A percentile compares a stretch with the other conserved stretches of the same genome.
Evolutionary conservation across 2,113 vertebrate species (phyloP).

Genomic region (Microcebus griseorufus): DNA sequence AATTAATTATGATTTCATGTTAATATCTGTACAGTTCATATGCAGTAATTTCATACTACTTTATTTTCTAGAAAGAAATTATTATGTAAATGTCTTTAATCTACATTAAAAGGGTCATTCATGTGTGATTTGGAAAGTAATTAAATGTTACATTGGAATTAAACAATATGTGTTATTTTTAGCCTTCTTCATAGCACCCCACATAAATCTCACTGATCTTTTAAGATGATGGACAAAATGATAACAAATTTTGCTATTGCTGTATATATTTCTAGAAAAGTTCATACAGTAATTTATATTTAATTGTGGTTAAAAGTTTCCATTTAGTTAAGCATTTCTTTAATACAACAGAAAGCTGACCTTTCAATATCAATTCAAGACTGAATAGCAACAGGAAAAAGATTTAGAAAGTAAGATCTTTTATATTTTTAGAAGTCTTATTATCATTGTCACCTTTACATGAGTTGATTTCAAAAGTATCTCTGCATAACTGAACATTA

Average conservation of each 20-base stretch:
- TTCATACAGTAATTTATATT: not conserved
- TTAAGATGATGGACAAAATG: not conserved
- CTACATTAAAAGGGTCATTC: slow-evolving; percentile 75
- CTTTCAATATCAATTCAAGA: not conserved
- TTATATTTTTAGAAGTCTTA: not conserved
- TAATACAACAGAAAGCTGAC: not conserved
- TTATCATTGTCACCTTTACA: not conserved
- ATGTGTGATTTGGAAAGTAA: slow-evolving; percentile 66
- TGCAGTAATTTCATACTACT: slow-evolving; percentile 62
- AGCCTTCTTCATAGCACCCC: not conserved
- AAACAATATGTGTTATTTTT: slow-evolving; percentile 66
- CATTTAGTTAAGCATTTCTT: not conserved
- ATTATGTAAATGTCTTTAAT: slow-evolving; percentile 74
- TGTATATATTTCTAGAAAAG: not conserved
- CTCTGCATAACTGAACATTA: not conserved
- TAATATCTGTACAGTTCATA: slow-evolving; percentile 53
- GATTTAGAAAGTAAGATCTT: not conserved
- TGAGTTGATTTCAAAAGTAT: not conserved
- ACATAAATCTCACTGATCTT: slow-evolving; percentile 68
- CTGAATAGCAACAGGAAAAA: not conserved
- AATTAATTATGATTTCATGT: slow-evolving; percentile 74
- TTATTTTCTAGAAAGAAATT: slow-evolving; percentile 68
- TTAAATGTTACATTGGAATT: slow-evolving; percentile 73
- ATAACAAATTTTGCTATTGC: not conserved
- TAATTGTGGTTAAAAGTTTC: not conserved